phyloP scores from a whole-genome alignment of 2,113 vertebrate genomes.

The Hirundichthys speculiger region DNA sequence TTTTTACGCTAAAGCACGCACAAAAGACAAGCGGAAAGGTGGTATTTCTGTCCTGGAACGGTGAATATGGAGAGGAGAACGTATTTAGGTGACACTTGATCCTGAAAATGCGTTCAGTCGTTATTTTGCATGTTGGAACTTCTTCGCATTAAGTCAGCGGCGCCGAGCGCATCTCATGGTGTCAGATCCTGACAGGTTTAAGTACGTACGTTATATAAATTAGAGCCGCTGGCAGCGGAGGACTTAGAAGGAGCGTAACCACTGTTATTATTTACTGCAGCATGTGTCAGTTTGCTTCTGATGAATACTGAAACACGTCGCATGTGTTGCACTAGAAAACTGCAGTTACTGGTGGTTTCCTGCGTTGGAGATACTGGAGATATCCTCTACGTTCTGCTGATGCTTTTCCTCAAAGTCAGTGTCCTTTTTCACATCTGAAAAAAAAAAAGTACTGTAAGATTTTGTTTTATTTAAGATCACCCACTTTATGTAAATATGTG shows the following conservation, averaged over 20 bases:
- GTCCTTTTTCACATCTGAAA: conserved; percentile 11
- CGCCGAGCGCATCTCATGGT: too few species aligned
- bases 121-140: conserved; percentile 28
- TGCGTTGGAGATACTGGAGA: conserved; percentile 7
- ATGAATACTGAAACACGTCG: conserved; percentile 15
- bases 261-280: conserved; percentile 15
- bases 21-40: conserved; percentile 14
- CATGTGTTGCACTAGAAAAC: conserved; percentile 28
- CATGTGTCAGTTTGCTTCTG: conserved; percentile 5
- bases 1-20: conserved; percentile 7
- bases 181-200: not conserved
- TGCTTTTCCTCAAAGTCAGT: conserved; percentile 1
- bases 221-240: not conserved
- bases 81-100: not conserved
- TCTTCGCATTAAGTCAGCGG: too few species aligned
- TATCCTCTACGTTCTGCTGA: conserved; percentile 12
- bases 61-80: conserved; percentile 16
- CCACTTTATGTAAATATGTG: not conserved
- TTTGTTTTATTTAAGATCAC: not conserved
- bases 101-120: conserved; percentile 3
- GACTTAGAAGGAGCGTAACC: not conserved
- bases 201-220: not conserved
- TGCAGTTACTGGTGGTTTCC: conserved; percentile 34
- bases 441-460: not conserved
- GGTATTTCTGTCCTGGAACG: conserved; percentile 14